Conservation (phyloP, 2,113 vertebrate genomes). For the Manacus vitellinus region DNA sequence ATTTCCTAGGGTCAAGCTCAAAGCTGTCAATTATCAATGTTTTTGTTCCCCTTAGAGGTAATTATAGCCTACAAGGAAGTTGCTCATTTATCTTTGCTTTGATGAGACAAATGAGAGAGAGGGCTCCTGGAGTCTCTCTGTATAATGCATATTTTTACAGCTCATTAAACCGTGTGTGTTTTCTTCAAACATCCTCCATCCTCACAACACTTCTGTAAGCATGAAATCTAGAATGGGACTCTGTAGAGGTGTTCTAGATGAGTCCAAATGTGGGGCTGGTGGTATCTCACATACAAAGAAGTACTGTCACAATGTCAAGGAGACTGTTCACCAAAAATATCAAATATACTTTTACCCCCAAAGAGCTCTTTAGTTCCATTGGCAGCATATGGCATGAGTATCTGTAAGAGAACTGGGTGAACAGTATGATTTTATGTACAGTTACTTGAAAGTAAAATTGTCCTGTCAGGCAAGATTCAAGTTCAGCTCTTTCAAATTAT, state of each 20-base stretch:
- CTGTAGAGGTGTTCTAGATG: not conserved
- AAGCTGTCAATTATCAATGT: constrained; percentile 45
- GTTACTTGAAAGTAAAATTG: not conserved
- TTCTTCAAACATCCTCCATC: not conserved
- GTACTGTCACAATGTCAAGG: not conserved
- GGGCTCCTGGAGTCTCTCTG: not conserved
- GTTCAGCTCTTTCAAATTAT: not conserved
- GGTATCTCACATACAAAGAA: not conserved
- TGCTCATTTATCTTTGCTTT: constrained; percentile 54
- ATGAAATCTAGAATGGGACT: not conserved
- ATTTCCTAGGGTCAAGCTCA: constrained; percentile 47
- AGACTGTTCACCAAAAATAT: not conserved
- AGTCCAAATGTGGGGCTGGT: not conserved
- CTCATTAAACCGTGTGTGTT: not conserved
- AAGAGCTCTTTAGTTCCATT: not conserved
- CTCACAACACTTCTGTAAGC: not conserved
- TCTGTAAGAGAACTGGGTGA: not conserved
- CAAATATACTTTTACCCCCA: not conserved
- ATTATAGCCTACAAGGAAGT: constrained; percentile 5
- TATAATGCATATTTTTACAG: constrained; percentile 25
- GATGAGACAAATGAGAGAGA: constrained; percentile 45
- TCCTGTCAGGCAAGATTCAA: not conserved
- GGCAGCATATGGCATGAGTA: not conserved
- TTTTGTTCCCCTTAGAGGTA: constrained; percentile 43
- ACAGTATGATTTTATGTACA: not conserved